These are phyloP conservation scores for Marronus borbonicus DNA, from an alignment of 2,888 invertebrate genomes.

Conservation along the genomic window DNA sequence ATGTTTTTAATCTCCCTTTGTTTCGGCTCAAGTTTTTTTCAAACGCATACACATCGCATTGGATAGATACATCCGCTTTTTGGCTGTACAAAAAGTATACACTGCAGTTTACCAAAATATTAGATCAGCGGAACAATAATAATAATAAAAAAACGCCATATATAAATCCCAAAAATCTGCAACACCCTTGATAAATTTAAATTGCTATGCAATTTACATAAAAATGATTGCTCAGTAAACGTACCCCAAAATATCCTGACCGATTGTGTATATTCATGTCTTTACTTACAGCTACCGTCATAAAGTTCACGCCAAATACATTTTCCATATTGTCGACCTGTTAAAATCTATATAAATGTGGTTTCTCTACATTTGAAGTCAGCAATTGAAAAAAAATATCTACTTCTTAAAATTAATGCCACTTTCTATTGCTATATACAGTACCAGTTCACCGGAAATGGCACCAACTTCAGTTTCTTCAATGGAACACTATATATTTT, in stretches of 20 bases:
- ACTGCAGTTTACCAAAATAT: constrained; percentile 25
- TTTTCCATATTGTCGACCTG: too few species aligned
- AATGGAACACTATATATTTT: too few species aligned
- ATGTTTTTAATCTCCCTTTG: background rate
- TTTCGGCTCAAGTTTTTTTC: background rate
- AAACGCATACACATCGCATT: background rate
- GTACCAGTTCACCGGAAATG: too few species aligned
- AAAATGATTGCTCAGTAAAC: constrained; percentile 7
- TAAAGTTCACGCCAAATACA: too few species aligned
- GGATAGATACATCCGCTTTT: background rate
- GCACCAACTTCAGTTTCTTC: too few species aligned
- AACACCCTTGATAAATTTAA: constrained; percentile 16
- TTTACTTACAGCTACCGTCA: too few species aligned
- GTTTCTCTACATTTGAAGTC: too few species aligned
- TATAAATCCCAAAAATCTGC: constrained; percentile 21
- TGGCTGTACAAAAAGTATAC: background rate
- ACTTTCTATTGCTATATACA: too few species aligned
- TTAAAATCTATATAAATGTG: too few species aligned
- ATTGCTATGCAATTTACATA: background rate
- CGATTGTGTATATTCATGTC: too few species aligned
- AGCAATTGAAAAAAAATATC: too few species aligned
- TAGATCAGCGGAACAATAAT: constrained; percentile 21
- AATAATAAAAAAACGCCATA: constrained; percentile 21
- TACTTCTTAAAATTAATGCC: too few species aligned
- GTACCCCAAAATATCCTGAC: constrained; percentile 3